phyloP scores from a whole-genome alignment of 2,113 vertebrate genomes.

The Irena cyanogastra region DNA sequence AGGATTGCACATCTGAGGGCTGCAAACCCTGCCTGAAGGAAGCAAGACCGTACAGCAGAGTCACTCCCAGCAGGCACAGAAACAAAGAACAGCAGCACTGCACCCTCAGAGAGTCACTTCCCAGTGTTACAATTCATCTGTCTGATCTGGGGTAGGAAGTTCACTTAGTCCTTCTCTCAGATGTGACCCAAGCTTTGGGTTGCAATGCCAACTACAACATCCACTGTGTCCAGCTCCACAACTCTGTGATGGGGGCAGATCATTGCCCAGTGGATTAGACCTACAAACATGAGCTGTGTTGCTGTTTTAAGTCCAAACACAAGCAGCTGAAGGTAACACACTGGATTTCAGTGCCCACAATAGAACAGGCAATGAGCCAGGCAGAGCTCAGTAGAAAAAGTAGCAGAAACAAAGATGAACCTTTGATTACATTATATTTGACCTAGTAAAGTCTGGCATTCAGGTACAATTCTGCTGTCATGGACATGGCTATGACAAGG shows the following conservation, averaged over 20 bases:
- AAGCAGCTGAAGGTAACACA: background rate
- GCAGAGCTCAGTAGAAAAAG: background rate
- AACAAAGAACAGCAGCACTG: background rate
- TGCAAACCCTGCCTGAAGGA: slow-evolving; percentile 2
- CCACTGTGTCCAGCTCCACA: background rate
- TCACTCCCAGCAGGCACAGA: background rate
- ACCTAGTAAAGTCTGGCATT: background rate
- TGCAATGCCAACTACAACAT: background rate
- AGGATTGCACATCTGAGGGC: background rate
- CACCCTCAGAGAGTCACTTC: background rate
- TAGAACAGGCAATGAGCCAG: background rate
- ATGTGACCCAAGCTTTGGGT: background rate
- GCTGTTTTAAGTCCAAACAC: background rate
- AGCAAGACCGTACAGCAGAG: background rate
- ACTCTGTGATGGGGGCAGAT: background rate
- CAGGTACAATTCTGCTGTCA: background rate
- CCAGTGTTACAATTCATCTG: background rate
- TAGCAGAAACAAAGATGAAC: background rate
- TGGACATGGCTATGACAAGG: background rate
- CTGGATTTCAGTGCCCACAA: background rate
- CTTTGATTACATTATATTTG: background rate
- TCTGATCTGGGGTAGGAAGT: rapidly evolving
- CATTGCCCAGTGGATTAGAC: background rate
- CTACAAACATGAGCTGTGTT: background rate
- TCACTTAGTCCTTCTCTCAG: background rate